These are phyloP conservation scores for Puffinus mauretanicus DNA, from an alignment of 2,113 vertebrate genomes.

Conservation along the genomic window DNA sequence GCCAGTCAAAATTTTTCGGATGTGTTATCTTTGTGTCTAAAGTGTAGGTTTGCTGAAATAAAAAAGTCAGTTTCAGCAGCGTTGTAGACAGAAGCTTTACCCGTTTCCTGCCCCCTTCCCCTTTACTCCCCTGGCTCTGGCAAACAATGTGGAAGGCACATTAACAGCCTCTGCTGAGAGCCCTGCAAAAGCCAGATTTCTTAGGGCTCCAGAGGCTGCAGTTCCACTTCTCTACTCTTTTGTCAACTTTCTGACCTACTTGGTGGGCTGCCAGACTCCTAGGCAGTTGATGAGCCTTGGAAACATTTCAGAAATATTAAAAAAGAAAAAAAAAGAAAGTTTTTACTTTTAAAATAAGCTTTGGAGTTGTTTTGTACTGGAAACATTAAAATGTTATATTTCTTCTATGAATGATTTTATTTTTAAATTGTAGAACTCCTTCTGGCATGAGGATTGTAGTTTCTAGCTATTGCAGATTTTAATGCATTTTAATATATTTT, in stretches of 20 bases:
- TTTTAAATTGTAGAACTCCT: neutral
- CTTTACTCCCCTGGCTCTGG: neutral
- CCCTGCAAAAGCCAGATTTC: neutral
- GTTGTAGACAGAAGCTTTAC: neutral
- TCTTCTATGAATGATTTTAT: neutral
- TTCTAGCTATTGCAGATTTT: neutral
- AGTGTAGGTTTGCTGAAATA: neutral
- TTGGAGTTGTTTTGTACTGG: neutral
- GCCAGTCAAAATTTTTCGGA: neutral
- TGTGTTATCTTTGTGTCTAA: neutral
- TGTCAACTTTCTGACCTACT: neutral
- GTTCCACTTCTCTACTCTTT: neutral
- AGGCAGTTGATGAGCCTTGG: neutral
- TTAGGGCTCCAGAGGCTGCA: neutral
- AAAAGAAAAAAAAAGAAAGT: neutral
- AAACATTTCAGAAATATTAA: neutral
- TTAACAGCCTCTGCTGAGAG: neutral
- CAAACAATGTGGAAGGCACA: neutral
- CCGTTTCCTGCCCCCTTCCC: neutral
- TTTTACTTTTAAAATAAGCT: neutral
- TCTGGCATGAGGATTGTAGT: neutral
- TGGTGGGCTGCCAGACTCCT: neutral
- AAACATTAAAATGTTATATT: neutral
- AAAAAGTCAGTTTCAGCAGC: neutral
- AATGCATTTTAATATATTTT: neutral